phyloP scores from a whole-genome alignment of 2,888 invertebrate species.

The Oligia latruncula region DNA sequence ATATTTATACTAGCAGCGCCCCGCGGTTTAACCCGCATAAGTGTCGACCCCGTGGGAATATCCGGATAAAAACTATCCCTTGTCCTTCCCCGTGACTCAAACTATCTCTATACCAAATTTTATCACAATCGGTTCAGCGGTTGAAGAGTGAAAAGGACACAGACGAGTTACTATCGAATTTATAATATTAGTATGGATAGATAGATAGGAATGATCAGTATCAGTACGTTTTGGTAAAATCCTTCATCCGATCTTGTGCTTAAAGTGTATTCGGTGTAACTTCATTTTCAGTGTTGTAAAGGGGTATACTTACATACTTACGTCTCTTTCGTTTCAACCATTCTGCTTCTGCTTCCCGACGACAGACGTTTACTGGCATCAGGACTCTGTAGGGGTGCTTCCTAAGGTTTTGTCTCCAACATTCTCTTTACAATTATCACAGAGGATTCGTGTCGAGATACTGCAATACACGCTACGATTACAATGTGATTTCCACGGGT shows the following conservation, averaged over 20 bases:
- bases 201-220: neutral
- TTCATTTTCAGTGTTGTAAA: neutral
- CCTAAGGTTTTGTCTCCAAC: neutral
- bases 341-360: neutral
- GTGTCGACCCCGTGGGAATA: too few relatives aligned
- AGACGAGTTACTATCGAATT: too few relatives aligned
- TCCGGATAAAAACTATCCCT: too few relatives aligned
- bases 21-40: too few relatives aligned
- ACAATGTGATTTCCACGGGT: neutral
- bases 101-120: too few relatives aligned
- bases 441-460: neutral
- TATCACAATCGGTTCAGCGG: too few relatives aligned
- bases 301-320: constrained; percentile 21
- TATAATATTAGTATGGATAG: too few relatives aligned
- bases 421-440: neutral
- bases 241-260: neutral
- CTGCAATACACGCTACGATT: neutral
- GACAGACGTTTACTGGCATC: neutral
- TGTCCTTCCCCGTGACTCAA: too few relatives aligned
- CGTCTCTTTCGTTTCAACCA: neutral
- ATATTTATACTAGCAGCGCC: too few relatives aligned
- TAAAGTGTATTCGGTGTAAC: neutral
- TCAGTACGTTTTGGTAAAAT: neutral
- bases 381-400: neutral
- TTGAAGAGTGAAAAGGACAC: too few relatives aligned